These are phyloP conservation scores for Andinoacara biseriatus DNA, from an alignment of 2,113 vertebrate species.

Conservation along the genomic window DNA sequence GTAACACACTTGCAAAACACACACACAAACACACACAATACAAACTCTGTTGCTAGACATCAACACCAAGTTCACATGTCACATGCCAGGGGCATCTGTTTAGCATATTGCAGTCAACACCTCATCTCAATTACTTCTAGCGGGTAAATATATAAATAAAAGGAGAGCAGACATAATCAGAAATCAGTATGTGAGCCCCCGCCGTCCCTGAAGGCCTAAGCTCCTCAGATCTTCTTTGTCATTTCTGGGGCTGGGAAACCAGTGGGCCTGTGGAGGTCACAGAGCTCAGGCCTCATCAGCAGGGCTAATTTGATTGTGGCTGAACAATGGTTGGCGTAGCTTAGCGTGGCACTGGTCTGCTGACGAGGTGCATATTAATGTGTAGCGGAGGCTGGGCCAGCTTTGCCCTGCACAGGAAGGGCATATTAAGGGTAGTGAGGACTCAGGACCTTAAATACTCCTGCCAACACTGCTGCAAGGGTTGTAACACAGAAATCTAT, in stretches of 20 bases:
- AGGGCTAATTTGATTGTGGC: constrained; percentile 96
- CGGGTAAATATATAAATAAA: constrained; percentile 70
- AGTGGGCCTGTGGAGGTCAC: constrained; percentile 85
- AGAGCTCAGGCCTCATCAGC: constrained; percentile 91
- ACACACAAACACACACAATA: neutral
- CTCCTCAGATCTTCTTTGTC: constrained; percentile 73
- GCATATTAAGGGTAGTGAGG: neutral
- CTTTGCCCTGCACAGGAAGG: constrained; percentile 22
- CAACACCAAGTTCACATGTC: constrained; percentile 51
- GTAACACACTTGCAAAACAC: constrained; percentile 20
- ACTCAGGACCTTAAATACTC: neutral
- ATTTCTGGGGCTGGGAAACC: constrained; percentile 73
- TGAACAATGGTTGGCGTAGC: constrained; percentile 86
- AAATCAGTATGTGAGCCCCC: constrained; percentile 66
- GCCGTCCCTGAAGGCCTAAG: constrained; percentile 45
- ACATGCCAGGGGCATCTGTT: constrained; percentile 44
- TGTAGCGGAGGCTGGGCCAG: neutral
- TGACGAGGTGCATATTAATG: constrained; percentile 71
- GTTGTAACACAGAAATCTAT: neutral
- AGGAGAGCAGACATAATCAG: constrained; percentile 64
- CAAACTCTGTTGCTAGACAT: constrained; percentile 35
- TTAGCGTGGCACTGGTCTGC: constrained; percentile 32
- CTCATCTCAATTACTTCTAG: constrained; percentile 59
- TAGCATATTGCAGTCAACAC: constrained; percentile 55
- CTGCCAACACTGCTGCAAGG: neutral